These are phyloP conservation scores for Anguilla megastoma DNA, from an alignment of 2,797 vertebrate genomes.

Conservation along the genomic window DNA sequence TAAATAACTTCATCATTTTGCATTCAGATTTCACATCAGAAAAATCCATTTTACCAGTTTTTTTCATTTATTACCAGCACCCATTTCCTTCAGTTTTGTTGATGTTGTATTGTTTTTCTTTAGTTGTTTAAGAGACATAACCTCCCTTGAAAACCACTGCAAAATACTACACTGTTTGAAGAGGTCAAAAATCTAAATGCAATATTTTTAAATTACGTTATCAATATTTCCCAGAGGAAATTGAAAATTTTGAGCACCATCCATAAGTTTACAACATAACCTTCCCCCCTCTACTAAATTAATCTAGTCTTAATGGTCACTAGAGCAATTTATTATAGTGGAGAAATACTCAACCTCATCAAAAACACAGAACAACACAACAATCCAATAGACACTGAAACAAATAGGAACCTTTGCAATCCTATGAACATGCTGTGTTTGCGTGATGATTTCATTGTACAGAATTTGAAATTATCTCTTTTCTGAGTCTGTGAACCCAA, in stretches of 20 bases:
- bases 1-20: background rate
- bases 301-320: background rate
- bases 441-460: too few relatives aligned
- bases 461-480: too few relatives aligned
- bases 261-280: background rate
- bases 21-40: background rate
- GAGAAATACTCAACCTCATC: background rate
- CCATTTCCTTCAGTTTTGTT: background rate
- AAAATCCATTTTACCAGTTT: background rate
- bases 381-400: too few relatives aligned
- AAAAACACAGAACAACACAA: too few relatives aligned
- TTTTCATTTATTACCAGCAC: background rate
- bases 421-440: too few relatives aligned
- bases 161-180: background rate
- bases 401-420: too few relatives aligned
- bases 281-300: background rate
- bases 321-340: background rate
- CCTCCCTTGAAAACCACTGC: background rate
- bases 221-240: background rate
- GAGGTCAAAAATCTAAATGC: background rate
- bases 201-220: background rate
- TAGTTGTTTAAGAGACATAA: background rate
- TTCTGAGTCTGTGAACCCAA: too few relatives aligned
- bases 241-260: background rate
- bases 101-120: background rate